A percentile compares a stretch with the other conserved stretches of the same genome.
These are phyloP conservation scores for Periphyllus acericola DNA, from an alignment of 2,888 invertebrate genomes.

Conservation along the genomic window DNA sequence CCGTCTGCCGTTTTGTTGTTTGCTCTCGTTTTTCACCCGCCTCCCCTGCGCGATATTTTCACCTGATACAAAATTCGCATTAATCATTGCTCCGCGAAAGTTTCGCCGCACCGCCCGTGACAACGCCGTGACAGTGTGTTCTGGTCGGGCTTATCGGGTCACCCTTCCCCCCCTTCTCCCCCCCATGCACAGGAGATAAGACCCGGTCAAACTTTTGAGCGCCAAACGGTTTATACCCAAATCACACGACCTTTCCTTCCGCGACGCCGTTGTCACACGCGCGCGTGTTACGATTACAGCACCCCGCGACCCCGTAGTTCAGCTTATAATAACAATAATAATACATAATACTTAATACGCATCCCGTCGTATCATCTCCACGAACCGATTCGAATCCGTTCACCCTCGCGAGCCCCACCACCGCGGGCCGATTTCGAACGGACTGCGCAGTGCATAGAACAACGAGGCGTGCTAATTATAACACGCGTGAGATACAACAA, in stretches of 20 bases:
- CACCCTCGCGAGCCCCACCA: too few species aligned
- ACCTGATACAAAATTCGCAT: constrained; percentile 28
- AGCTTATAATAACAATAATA: too few species aligned
- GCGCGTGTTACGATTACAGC: background rate
- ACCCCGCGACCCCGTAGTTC: background rate
- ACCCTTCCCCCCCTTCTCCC: too few species aligned
- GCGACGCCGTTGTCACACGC: background rate
- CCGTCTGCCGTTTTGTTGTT: background rate
- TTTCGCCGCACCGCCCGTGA: background rate
- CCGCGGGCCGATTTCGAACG: too few species aligned
- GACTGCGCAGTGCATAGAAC: too few species aligned
- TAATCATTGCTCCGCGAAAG: constrained; percentile 22
- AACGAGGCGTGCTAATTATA: too few species aligned
- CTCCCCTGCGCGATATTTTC: constrained; percentile 10
- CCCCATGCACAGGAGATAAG: constrained; percentile 6
- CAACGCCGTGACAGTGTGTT: constrained; percentile 24
- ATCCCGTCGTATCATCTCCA: too few species aligned
- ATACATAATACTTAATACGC: too few species aligned
- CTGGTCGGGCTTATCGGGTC: constrained; percentile 33
- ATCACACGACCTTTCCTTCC: background rate
- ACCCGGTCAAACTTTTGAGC: constrained; percentile 47
- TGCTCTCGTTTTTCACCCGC: background rate
- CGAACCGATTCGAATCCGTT: too few species aligned
- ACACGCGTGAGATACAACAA: too few species aligned
- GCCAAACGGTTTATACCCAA: constrained; percentile 16